phyloP scores from a whole-genome alignment of 2,113 vertebrate genomes.

The Bubalus kerabau region DNA sequence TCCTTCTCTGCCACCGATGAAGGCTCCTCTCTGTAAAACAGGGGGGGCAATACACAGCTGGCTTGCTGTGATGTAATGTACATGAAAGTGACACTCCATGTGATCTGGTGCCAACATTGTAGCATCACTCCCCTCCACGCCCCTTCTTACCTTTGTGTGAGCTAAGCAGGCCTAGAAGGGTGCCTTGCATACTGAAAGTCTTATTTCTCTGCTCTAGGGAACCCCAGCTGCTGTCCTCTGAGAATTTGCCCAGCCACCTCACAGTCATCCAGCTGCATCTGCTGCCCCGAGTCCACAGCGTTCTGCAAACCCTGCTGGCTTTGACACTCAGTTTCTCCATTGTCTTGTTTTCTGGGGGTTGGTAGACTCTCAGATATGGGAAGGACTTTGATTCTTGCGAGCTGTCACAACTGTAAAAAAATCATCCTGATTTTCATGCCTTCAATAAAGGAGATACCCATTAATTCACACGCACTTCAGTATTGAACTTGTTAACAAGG shows the following conservation, averaged over 20 bases:
- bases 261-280: not conserved
- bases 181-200: not conserved
- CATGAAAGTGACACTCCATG: not conserved
- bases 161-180: too few species aligned
- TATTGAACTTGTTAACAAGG: not conserved
- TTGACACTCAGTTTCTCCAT: not conserved
- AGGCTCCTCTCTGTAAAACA: not conserved
- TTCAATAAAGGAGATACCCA: not conserved
- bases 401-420: not conserved
- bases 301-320: not conserved
- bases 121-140: fast-evolving
- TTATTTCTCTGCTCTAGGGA: not conserved
- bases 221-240: not conserved
- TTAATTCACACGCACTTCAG: fast-evolving
- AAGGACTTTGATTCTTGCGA: not conserved
- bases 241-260: not conserved
- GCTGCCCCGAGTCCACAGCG: not conserved
- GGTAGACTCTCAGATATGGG: not conserved
- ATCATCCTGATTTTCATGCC: not conserved
- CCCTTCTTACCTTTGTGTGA: not conserved
- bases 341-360: not conserved
- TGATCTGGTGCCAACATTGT: not conserved
- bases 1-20: not conserved
- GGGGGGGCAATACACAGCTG: not conserved
- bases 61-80: not conserved